Evolutionary conservation across 35 echinoderm and acorn worm genomes (phyloP).

Genomic region (Chiridota heheva): DNA sequence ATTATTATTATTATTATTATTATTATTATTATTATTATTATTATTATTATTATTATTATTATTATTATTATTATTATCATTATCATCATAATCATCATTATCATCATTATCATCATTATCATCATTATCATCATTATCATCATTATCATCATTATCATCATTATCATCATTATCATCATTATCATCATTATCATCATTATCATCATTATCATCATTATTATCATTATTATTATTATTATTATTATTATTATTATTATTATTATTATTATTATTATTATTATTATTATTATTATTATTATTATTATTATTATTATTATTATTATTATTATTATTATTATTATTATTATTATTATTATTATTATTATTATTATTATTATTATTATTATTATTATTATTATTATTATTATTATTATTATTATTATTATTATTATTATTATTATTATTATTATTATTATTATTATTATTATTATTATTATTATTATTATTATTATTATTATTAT

Average conservation of each 20-base stretch:
- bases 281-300: background rate
- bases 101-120: conserved; percentile 2
- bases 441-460: no score
- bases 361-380: background rate
- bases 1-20: background rate
- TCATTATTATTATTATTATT: background rate
- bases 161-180: conserved; percentile 1
- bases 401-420: no score
- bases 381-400: no score
- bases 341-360: background rate
- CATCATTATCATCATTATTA: background rate
- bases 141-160: conserved; percentile 2
- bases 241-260: background rate
- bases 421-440: no score
- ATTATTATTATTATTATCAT: background rate
- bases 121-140: conserved; percentile 3
- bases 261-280: background rate
- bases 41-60: background rate
- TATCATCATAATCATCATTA: no score
- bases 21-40: background rate
- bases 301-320: background rate
- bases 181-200: conserved; percentile 3
- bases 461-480: no score
- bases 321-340: background rate
- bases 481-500: no score